Evolutionary conservation across 1,140 invertebrate species (phyloP).

Genomic region (Contarinia nasturtii): DNA sequence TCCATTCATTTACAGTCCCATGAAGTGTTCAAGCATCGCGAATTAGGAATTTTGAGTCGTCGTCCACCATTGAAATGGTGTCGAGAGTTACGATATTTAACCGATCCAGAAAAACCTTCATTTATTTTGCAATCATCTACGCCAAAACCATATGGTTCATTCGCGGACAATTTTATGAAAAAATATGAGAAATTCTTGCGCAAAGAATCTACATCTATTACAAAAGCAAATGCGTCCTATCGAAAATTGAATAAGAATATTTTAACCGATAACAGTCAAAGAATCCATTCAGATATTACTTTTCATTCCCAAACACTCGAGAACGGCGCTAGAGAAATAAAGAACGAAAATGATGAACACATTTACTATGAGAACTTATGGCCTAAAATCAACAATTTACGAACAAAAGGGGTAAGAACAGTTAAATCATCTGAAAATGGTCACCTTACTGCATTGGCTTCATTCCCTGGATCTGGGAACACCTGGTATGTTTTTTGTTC

Average conservation of each 20-base stretch:
- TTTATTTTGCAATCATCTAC: background rate
- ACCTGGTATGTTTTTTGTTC: no score
- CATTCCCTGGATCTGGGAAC: slow-evolving; percentile 61
- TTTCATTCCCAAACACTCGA: background rate
- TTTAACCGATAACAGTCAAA: slow-evolving; percentile 2
- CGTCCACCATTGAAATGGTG: slow-evolving; percentile 4
- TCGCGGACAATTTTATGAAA: background rate
- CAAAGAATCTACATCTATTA: background rate
- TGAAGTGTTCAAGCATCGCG: background rate
- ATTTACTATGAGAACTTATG: background rate
- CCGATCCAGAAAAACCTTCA: background rate
- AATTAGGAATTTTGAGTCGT: background rate
- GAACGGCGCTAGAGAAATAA: slow-evolving; percentile 14
- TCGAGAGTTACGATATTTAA: background rate
- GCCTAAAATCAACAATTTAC: background rate
- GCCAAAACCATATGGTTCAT: background rate
- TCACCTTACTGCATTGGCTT: slow-evolving; percentile 41
- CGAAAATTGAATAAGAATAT: background rate
- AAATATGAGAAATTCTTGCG: background rate
- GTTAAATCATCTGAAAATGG: slow-evolving; percentile 17
- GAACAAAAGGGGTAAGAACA: slow-evolving; percentile 22
- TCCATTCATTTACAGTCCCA: background rate
- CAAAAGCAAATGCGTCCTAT: background rate
- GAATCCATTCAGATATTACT: no score
- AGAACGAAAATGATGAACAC: slow-evolving; percentile 3